Base-by-base conservation (phyloP, 2,113 vertebrate genomes). In the Siniperca chuatsi region DNA sequence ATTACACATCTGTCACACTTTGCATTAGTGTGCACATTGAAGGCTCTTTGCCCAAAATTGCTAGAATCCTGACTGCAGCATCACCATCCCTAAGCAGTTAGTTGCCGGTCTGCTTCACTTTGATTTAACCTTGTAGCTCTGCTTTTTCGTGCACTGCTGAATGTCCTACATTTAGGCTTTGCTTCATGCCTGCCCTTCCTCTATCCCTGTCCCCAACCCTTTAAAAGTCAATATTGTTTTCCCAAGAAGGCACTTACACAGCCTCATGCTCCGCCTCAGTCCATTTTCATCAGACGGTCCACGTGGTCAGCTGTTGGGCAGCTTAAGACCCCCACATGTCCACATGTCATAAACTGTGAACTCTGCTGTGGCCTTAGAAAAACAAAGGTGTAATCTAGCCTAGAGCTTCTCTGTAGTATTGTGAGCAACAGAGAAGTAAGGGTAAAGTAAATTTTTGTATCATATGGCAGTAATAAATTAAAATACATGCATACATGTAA, bases 161-260 rank as follows among this genome's bases (percentile, higher is more conserved):
- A 77, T 40, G 81, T 11, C 52, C 75, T 62, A 23, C 50, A 40
- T 64, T 12, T 16, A 33, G 50, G 40, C 29, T 66, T 40, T 48
- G 50, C 72, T 57, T 83, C 25, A 44, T 73, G n/a, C 70, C 52
- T 62, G n/a, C 64, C 61, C 74, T 64, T 76, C 1, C 40, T 54
- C 73, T 77, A 18, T 20, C 73, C 12, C 37, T 29, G 0, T 75
- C 74, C 42, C 50, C 16, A 69, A 40, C 73, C 65, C 48, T 83
- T 87, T 81, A 64, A 80, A 82, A 81, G 78, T 90, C 83, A 74
- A 66, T 69, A 87, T 67, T 48, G 23, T 81, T 54, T 84, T 33
- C 71, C n/a, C 66, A 70, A 70, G 69, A 75, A 83, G 48, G 67
- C 66, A 79, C 68, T 84, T 52, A 74, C 40, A 58, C 3, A 35